Evolutionary conservation across 2,113 vertebrate genomes (phyloP).

Genomic region (Tapirus terrestris): DNA sequence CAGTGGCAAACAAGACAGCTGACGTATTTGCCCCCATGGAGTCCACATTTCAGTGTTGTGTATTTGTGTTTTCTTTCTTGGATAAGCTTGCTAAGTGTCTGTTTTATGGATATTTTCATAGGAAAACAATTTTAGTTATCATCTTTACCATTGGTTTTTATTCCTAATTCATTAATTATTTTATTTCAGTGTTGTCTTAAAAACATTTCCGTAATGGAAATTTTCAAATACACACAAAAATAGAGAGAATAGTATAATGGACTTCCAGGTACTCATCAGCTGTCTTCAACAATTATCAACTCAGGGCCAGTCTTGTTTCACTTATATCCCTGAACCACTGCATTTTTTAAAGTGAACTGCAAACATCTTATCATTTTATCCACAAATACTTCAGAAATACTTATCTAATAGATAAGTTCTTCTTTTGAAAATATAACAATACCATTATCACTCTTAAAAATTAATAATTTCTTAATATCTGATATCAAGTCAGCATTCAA

Average conservation of each 20-base stretch:
- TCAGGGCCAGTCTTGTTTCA: not conserved
- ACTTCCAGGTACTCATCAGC: not conserved
- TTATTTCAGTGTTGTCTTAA: not conserved
- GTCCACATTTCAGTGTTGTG: not conserved
- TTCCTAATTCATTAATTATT: not conserved
- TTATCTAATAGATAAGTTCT: not conserved
- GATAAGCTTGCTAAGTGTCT: not conserved
- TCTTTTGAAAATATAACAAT: constrained; percentile 21
- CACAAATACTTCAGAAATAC: not conserved
- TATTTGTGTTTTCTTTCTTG: not conserved
- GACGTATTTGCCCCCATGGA: not conserved
- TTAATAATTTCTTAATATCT: not conserved
- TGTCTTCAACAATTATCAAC: not conserved
- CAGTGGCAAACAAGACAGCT: not conserved
- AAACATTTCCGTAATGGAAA: not conserved
- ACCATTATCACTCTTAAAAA: not conserved
- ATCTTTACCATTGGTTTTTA: not conserved
- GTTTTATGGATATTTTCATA: constrained; percentile 5
- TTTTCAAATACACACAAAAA: not conserved
- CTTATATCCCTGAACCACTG: not conserved
- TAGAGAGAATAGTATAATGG: not conserved
- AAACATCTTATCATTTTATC: constrained; percentile 28
- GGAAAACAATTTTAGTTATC: not conserved
- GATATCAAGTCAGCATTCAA: constrained; percentile 4
- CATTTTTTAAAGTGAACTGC: not conserved